A percentile compares a stretch with the other conserved stretches of the same genome.
Evolutionary conservation across 2,888 invertebrate species (phyloP).

Genomic region (Patella pellucida): DNA sequence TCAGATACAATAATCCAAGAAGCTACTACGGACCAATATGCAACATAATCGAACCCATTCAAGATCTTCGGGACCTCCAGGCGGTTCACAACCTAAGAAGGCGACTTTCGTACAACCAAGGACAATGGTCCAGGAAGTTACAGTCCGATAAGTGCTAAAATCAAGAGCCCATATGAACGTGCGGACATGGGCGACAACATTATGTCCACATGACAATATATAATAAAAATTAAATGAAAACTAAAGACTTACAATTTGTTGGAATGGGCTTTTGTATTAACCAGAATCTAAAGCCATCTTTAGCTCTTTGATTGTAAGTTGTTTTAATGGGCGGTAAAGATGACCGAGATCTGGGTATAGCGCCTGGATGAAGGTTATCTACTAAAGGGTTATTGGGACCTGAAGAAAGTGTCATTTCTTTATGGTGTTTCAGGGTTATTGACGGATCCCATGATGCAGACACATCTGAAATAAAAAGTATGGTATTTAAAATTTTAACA

Average conservation of each 20-base stretch:
- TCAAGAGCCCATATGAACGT: neutral
- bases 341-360: slow-evolving; percentile 29
- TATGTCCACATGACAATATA: neutral
- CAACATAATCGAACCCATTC: too few relatives aligned
- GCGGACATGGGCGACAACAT: neutral
- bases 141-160: neutral
- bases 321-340: slow-evolving; percentile 40
- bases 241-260: slow-evolving; percentile 56
- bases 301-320: slow-evolving; percentile 58
- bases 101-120: neutral
- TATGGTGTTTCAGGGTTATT: neutral
- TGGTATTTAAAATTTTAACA: too few relatives aligned
- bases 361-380: slow-evolving; percentile 23
- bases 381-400: neutral
- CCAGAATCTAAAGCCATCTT: slow-evolving; percentile 67
- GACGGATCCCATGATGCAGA: neutral
- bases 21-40: too few relatives aligned
- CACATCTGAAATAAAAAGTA: neutral
- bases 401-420: neutral
- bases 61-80: too few relatives aligned
- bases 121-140: too few relatives aligned
- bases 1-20: too few relatives aligned
- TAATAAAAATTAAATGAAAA: neutral
- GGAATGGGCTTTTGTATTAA: slow-evolving; percentile 64
- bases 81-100: too few relatives aligned